Evolutionary conservation across 2,888 invertebrate species (phyloP).

Genomic region (Apamea anceps): DNA sequence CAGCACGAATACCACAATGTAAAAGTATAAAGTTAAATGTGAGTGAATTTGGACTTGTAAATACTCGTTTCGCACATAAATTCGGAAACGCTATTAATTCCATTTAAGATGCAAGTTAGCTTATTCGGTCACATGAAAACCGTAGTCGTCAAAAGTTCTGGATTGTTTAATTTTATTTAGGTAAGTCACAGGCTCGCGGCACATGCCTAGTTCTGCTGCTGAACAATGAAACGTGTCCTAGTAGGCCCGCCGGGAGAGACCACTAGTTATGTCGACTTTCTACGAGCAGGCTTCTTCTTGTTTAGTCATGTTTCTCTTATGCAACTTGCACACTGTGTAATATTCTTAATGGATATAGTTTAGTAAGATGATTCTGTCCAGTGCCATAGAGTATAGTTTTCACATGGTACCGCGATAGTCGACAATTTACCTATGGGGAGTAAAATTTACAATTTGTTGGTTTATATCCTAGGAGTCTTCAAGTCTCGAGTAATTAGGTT

Average conservation of each 20-base stretch:
- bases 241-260: conserved; percentile 43
- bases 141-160: neutral
- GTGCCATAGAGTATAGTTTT: no score
- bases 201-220: conserved; percentile 27
- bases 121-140: neutral
- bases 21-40: neutral
- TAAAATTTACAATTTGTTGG: neutral
- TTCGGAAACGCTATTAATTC: neutral
- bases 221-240: conserved; percentile 40
- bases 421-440: neutral
- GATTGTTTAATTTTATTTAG: neutral
- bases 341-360: neutral
- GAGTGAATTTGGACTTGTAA: neutral
- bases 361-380: no score
- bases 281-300: conserved; percentile 31
- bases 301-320: conserved; percentile 20
- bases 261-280: conserved; percentile 46
- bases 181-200: neutral
- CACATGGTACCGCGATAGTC: neutral
- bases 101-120: neutral
- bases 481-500: neutral
- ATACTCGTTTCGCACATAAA: no score
- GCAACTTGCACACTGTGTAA: neutral
- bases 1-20: neutral
- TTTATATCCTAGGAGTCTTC: neutral